These are phyloP conservation scores for Apodemia duryi DNA, from an alignment of 2,888 invertebrate species.

Conservation along the genomic window DNA sequence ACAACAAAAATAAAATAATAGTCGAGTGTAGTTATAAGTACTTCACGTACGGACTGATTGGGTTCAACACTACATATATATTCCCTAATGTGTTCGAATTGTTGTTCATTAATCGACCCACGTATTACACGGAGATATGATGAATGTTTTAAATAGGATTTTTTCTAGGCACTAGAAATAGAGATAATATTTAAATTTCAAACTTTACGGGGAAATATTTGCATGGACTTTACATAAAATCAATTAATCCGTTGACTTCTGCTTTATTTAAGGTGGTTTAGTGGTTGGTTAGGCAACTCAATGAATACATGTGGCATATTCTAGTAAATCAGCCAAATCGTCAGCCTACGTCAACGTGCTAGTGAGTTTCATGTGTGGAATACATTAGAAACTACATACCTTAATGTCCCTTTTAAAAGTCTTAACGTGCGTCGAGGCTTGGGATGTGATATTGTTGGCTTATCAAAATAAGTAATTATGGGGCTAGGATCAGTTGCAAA, in stretches of 20 bases:
- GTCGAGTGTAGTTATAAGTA: slow-evolving; percentile 92
- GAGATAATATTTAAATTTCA: background rate
- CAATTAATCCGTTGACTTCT: background rate
- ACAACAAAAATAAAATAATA: slow-evolving; percentile 85
- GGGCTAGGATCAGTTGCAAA: too few relatives aligned
- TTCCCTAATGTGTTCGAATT: slow-evolving; percentile 88
- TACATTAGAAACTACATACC: too few relatives aligned
- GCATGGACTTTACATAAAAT: background rate
- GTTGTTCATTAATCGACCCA: slow-evolving; percentile 87
- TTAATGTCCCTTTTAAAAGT: too few relatives aligned
- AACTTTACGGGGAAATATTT: background rate
- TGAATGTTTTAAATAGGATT: background rate
- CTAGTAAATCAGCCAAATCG: too few relatives aligned
- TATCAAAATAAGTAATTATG: too few relatives aligned
- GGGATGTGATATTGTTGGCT: too few relatives aligned
- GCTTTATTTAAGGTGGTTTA: background rate
- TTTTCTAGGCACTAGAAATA: background rate
- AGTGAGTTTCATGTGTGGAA: too few relatives aligned
- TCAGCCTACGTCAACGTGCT: too few relatives aligned
- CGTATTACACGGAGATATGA: slow-evolving; percentile 92
- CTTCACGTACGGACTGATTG: slow-evolving; percentile 88
- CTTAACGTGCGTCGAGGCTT: too few relatives aligned
- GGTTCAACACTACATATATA: slow-evolving; percentile 87
- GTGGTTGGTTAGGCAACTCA: too few relatives aligned
- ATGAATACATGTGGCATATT: too few relatives aligned